Evolutionary conservation across 2,888 invertebrate genomes (phyloP), one percentile per base, ranked within the genome.

Genomic region (Oscheius sp.): DNA sequence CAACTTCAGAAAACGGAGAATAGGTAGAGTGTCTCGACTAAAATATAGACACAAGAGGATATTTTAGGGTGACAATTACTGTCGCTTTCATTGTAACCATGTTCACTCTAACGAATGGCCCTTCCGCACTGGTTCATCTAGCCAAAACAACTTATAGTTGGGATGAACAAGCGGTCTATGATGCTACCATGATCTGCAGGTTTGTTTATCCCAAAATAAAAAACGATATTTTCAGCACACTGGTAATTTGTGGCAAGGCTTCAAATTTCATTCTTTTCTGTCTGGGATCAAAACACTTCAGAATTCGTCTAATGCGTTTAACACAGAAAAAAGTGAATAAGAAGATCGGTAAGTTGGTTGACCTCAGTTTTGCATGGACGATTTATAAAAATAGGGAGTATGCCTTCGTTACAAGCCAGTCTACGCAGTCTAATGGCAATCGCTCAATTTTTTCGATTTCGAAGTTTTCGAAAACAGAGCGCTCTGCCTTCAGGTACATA

Each of bases 241-340:
- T 85, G 37, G 84, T 85, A 12, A 82, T 85, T 37, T 80, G 81
- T 53, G 85, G 85, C 17, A 85, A 85, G 58, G 83, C 84, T 3
- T 84, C 82, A 20, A 85, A 85, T 65, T 85, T 85, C 71, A 84
- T 85, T 23, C 72, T 84, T 23, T 85, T 85, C 81, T 85, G 85
- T 61, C 75, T 85, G 37, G 85, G 79, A n/a, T 84, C 83, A 34
- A 85, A 84, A 66, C 83, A 84, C 69, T 85, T 85, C 76, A 78
- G 85, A 23, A 65, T 80, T 6, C 72, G 84, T n/a, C 69, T 84
- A 45, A 79, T 84, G 69, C 70, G 70, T 50, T 65, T 84, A 42
- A 81, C 83, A 1, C 82, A 82, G 39, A 82, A 81, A 75, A 82
- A 83, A 50, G 75, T 84, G 33, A 81, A 84, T 73, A 71, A 79